Evolutionary conservation across 2,113 vertebrate species (phyloP).

Genomic region (crab-eating macaque (Macaca fascicularis)): T2T-MFA8v1.1 NC_088387.1:39255001-39255500

Average conservation of each 20-base stretch:
- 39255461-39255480: constrained; percentile 19
- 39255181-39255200: not conserved
- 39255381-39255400: not conserved
- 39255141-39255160: not conserved
- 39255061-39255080: not conserved
- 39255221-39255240: not conserved
- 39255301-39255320: not conserved
- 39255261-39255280: not conserved
- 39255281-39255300: not conserved
- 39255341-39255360: not conserved
- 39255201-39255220: not conserved
- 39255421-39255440: not conserved
- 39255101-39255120: not conserved
- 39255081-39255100: not conserved
- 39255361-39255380: not conserved
- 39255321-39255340: not conserved
- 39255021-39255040: not conserved
- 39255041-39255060: accelerated
- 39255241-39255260: not conserved
- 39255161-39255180: not conserved
- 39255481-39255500: not conserved
- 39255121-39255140: accelerated
- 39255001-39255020: not conserved
- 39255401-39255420: not conserved
- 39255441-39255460: not conserved